Conservation (phyloP, 2,888 invertebrate genomes). For the Apantesis nais region DNA sequence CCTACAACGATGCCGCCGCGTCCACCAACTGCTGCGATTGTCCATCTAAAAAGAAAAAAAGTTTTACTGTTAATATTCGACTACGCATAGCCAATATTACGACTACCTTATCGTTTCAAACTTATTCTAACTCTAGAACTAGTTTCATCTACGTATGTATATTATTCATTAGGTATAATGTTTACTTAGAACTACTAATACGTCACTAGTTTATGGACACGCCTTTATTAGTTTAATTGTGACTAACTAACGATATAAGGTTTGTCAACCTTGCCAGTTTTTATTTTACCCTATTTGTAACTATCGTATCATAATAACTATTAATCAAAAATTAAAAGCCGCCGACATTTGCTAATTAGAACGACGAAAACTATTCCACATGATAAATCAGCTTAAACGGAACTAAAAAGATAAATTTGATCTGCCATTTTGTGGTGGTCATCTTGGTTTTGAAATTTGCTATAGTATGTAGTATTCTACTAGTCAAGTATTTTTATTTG, state of each 20-base stretch:
- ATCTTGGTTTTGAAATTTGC: too few relatives aligned
- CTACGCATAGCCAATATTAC: too few relatives aligned
- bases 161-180: not conserved
- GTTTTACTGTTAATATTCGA: not conserved
- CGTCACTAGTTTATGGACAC: not conserved
- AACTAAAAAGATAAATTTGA: too few relatives aligned
- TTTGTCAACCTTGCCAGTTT: not conserved
- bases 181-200: not conserved
- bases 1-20: constrained; percentile 77
- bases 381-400: too few relatives aligned
- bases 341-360: too few relatives aligned
- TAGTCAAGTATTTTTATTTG: too few relatives aligned
- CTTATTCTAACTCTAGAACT: not conserved
- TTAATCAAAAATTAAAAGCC: too few relatives aligned
- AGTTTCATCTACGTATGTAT: not conserved
- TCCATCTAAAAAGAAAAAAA: constrained; percentile 73
- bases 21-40: constrained; percentile 60
- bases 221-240: not conserved
- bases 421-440: too few relatives aligned
- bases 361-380: too few relatives aligned
- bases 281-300: not conserved
- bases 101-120: not conserved
- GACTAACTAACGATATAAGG: not conserved
- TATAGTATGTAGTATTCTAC: too few relatives aligned
- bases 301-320: not conserved